Conservation (phyloP, 2,888 invertebrate species). For the Phengaris arion region DNA sequence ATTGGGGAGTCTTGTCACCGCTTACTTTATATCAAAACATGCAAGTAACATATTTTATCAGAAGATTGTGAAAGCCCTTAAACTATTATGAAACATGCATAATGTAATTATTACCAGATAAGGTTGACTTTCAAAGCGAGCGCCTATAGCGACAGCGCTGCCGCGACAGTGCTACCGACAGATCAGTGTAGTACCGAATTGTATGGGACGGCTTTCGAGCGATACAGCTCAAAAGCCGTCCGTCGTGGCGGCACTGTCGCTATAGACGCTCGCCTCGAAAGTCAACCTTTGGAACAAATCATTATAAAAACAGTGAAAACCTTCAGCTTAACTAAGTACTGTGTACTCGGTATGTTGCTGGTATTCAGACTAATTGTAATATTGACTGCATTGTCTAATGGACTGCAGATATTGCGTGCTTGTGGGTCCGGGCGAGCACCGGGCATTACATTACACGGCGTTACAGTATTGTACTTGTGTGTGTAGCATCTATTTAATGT, state of each 20-base stretch:
- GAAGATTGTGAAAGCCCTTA: not conserved
- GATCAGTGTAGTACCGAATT: too few relatives aligned
- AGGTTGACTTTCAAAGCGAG: too few relatives aligned
- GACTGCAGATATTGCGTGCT: not conserved
- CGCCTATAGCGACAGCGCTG: too few relatives aligned
- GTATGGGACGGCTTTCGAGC: too few relatives aligned
- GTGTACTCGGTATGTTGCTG: not conserved
- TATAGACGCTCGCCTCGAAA: too few relatives aligned
- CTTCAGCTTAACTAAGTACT: not conserved
- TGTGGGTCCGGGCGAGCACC: not conserved
- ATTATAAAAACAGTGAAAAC: not conserved
- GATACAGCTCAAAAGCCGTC: too few relatives aligned
- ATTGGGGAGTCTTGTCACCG: too few relatives aligned
- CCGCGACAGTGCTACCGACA: too few relatives aligned
- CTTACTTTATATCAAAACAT: too few relatives aligned
- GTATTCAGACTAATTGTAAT: not conserved
- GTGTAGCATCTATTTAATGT: not conserved
- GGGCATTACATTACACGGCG: not conserved
- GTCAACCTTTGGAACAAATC: not conserved
- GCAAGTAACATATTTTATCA: too few relatives aligned
- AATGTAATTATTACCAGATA: not conserved
- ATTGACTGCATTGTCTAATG: not conserved
- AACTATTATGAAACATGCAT: not conserved
- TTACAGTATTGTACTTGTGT: not conserved
- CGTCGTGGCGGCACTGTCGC: too few relatives aligned